Evolutionary conservation across 2,797 vertebrate genomes (phyloP).

Genomic region (Ispidina picta): DNA sequence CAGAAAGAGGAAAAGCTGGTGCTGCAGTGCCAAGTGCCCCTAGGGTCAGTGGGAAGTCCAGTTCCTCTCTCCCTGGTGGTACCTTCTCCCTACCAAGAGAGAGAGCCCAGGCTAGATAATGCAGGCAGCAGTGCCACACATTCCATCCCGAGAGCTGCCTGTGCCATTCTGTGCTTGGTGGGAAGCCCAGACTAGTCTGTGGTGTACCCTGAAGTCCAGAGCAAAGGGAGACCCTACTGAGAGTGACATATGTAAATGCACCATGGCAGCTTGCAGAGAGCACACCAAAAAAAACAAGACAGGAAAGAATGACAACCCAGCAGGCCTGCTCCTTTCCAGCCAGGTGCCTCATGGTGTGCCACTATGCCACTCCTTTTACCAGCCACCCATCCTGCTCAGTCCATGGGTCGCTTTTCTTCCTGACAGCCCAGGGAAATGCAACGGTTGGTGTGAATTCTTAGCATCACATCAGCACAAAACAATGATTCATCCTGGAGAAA

Average conservation of each 20-base stretch:
- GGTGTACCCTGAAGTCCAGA: not conserved
- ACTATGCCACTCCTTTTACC: not conserved
- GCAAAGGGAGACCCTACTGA: not conserved
- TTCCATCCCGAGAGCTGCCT: not conserved
- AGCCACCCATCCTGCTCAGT: not conserved
- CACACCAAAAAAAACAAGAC: fast-evolving
- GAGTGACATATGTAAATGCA: not conserved
- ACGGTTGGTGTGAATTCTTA: not conserved
- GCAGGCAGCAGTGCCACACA: not conserved
- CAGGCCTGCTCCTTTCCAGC: not conserved
- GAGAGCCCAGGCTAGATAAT: not conserved
- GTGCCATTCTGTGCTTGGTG: fast-evolving
- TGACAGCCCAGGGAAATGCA: not conserved
- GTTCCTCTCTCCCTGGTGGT: not conserved
- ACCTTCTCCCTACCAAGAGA: not conserved
- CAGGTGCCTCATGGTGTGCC: fast-evolving
- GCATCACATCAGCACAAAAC: not conserved
- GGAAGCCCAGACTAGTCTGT: not conserved
- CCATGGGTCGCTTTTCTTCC: not conserved
- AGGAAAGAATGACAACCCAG: not conserved
- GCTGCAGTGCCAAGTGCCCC: not conserved
- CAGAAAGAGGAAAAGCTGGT: not conserved
- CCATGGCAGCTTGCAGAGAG: fast-evolving
- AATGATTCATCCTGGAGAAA: not conserved
- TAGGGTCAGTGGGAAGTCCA: not conserved